Evolutionary conservation across 2,888 invertebrate genomes (phyloP).

Genomic region (Chymomyza fuscimana): DNA sequence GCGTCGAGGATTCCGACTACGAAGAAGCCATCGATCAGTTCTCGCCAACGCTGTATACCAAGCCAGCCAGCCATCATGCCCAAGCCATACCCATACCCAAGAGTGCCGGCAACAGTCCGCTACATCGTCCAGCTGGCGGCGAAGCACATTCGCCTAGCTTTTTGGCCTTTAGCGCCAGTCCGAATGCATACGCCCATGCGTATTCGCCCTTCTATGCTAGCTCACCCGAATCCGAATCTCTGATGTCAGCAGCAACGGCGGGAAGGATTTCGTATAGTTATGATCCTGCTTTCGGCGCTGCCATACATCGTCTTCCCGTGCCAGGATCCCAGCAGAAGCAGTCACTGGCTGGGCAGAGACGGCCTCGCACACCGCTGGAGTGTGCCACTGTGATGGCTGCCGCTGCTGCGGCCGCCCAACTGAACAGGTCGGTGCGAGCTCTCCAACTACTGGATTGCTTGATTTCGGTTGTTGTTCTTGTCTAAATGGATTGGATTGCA

Average conservation of each 20-base stretch:
- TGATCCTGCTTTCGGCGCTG: slow-evolving; percentile 65
- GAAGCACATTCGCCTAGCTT: slow-evolving; percentile 41
- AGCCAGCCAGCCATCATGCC: slow-evolving; percentile 14
- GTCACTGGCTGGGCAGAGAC: slow-evolving; percentile 26
- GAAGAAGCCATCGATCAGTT: slow-evolving; percentile 73
- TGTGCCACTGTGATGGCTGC: slow-evolving; percentile 61
- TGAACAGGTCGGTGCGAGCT: slow-evolving; percentile 51
- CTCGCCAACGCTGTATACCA: slow-evolving; percentile 70
- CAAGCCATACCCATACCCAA: slow-evolving; percentile 75
- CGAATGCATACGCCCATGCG: slow-evolving; percentile 58
- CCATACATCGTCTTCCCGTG: slow-evolving; percentile 66
- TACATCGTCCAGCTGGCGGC: slow-evolving; percentile 51
- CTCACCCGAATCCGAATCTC: slow-evolving; percentile 65
- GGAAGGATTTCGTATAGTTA: slow-evolving; percentile 67
- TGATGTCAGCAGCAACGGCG: slow-evolving; percentile 12
- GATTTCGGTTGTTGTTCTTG: slow-evolving; percentile 1
- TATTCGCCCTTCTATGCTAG: slow-evolving; percentile 76
- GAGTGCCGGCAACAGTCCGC: slow-evolving; percentile 74
- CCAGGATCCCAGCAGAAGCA: slow-evolving; percentile 36
- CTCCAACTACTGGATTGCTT: slow-evolving; percentile 7
- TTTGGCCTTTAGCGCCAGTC: slow-evolving; percentile 74
- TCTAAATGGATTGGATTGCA: background rate
- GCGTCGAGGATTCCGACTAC: slow-evolving; percentile 48
- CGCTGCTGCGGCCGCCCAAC: slow-evolving; percentile 48
- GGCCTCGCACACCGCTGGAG: slow-evolving; percentile 59